Evolutionary conservation across 2,888 invertebrate species (phyloP).

Genomic region (Meloe dianella): DNA sequence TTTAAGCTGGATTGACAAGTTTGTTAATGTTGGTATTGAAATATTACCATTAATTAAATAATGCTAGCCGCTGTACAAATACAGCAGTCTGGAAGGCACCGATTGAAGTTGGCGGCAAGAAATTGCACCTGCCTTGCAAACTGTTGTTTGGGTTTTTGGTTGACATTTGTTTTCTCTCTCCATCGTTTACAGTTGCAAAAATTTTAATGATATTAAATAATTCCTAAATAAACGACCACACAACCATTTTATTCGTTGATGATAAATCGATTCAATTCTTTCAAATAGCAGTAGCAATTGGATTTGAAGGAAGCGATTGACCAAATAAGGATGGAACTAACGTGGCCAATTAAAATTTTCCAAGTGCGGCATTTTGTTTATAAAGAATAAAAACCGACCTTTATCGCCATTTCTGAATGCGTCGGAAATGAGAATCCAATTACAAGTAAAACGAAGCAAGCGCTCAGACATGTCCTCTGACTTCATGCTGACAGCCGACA

Average conservation of each 20-base stretch:
- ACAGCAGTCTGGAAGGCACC: constrained; percentile 54
- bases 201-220: constrained; percentile 60
- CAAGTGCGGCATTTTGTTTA: constrained; percentile 55
- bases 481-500: constrained; percentile 56
- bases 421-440: constrained; percentile 61
- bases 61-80: constrained; percentile 54
- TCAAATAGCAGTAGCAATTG: constrained; percentile 37
- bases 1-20: constrained; percentile 55
- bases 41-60: constrained; percentile 57
- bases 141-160: constrained; percentile 51
- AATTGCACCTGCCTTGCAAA: constrained; percentile 54
- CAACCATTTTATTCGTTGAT: constrained; percentile 50
- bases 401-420: constrained; percentile 60
- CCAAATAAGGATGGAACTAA: constrained; percentile 56
- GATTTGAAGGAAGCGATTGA: constrained; percentile 34
- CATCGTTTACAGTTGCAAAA: constrained; percentile 38
- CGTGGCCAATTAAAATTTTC: constrained; percentile 60
- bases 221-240: constrained; percentile 48
- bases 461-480: constrained; percentile 59
- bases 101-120: constrained; percentile 47
- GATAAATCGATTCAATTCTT: constrained; percentile 50
- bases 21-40: constrained; percentile 54
- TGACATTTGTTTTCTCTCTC: constrained; percentile 41
- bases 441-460: constrained; percentile 57
- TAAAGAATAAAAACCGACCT: constrained; percentile 57